Evolutionary conservation across 2,113 vertebrate genomes (phyloP).

Genomic region (Embiotoca jacksoni): DNA sequence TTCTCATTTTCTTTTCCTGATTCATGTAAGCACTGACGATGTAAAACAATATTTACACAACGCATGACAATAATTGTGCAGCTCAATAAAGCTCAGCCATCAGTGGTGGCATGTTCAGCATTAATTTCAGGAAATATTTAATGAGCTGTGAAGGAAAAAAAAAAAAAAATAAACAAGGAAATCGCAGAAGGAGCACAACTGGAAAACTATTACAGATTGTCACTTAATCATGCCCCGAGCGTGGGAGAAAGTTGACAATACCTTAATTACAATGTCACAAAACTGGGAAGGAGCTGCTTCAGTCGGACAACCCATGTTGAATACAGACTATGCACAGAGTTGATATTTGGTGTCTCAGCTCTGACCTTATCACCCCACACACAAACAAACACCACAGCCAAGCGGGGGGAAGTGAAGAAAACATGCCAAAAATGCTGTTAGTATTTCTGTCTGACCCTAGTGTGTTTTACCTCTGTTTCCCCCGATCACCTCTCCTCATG

Average conservation of each 20-base stretch:
- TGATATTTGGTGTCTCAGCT: slow-evolving; percentile 27
- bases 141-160: slow-evolving; percentile 69
- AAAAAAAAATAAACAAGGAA: slow-evolving; percentile 60
- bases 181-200: slow-evolving; percentile 53
- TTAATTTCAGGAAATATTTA: slow-evolving; percentile 62
- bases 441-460: no score
- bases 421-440: neutral
- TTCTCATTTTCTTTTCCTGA: neutral
- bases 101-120: slow-evolving; percentile 34
- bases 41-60: slow-evolving; percentile 28
- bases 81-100: slow-evolving; percentile 30
- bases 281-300: slow-evolving; percentile 21
- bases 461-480: no score
- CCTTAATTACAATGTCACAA: slow-evolving; percentile 63
- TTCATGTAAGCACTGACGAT: slow-evolving; percentile 11
- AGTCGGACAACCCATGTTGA: neutral
- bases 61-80: slow-evolving; percentile 7
- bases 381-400: slow-evolving; percentile 11
- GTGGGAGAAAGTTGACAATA: slow-evolving; percentile 50
- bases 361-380: slow-evolving; percentile 28
- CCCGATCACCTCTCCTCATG: no score
- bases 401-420: slow-evolving; percentile 7
- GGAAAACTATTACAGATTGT: slow-evolving; percentile 71
- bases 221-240: slow-evolving; percentile 53
- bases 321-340: slow-evolving; percentile 7